These are phyloP conservation scores for Chanos chanos DNA, from an alignment of 2,797 vertebrate species.

Conservation along the genomic window DNA sequence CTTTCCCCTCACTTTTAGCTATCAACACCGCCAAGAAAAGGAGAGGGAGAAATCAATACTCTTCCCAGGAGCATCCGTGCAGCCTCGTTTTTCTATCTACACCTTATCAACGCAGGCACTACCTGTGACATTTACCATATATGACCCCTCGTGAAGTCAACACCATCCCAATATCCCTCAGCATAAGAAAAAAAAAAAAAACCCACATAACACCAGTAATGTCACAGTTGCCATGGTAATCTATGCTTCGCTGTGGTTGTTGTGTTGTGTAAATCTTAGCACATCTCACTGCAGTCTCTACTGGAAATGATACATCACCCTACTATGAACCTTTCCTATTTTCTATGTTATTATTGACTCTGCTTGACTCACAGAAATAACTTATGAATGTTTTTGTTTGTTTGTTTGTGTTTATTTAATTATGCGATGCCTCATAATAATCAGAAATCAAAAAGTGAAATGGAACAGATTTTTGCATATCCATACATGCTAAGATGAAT, in stretches of 20 bases:
- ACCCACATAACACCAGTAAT: slow-evolving; percentile 13
- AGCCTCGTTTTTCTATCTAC: slow-evolving; percentile 11
- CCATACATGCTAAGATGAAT: no score
- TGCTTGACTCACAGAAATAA: no score
- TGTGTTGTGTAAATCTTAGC: slow-evolving; percentile 32
- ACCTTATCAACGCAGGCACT: slow-evolving; percentile 35
- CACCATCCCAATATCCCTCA: slow-evolving; percentile 5
- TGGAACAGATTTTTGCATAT: no score
- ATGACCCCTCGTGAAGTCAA: slow-evolving; percentile 29
- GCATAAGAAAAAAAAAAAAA: slow-evolving; percentile 27
- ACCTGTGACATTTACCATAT: slow-evolving; percentile 38
- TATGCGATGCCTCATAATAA: no score
- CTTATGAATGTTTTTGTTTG: no score
- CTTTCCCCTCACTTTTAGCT: slow-evolving; percentile 11
- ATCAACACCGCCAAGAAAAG: slow-evolving; percentile 5
- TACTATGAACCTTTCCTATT: no score
- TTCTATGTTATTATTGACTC: no score
- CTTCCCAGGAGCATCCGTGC: slow-evolving; percentile 25
- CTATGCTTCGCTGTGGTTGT: slow-evolving; percentile 29
- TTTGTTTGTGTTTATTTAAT: no score
- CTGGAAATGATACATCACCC: neutral
- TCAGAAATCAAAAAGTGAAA: no score
- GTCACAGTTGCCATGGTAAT: slow-evolving; percentile 42
- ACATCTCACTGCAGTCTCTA: slow-evolving; percentile 6
- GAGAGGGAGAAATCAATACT: slow-evolving; percentile 26